Evolutionary conservation across 1,140 invertebrate species (phyloP).

Genomic region (Pseudomyrmex concolor): DNA sequence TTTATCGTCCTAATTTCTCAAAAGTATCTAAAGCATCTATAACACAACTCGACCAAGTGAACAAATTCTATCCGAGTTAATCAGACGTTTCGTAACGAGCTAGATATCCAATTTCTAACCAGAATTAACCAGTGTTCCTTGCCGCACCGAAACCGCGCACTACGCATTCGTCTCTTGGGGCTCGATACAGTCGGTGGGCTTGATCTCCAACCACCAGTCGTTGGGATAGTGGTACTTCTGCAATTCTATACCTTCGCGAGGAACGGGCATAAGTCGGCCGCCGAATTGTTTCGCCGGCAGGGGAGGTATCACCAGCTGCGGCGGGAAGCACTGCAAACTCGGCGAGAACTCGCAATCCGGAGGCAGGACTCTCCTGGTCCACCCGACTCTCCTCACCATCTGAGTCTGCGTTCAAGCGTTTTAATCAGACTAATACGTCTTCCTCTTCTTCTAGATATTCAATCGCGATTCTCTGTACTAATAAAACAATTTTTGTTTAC

Average conservation of each 20-base stretch:
- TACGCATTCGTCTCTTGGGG: constrained; percentile 68
- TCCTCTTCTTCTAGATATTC: background rate
- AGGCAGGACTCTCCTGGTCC: constrained; percentile 86
- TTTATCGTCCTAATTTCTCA: constrained; percentile 5
- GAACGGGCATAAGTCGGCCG: constrained; percentile 84
- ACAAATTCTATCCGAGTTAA: background rate
- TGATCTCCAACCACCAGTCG: constrained; percentile 87
- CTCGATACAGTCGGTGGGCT: constrained; percentile 84
- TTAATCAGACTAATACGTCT: background rate
- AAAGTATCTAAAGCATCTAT: background rate
- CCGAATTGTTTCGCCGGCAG: constrained; percentile 85
- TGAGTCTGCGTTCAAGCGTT: constrained; percentile 74
- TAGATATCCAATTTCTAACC: background rate
- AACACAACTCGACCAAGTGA: constrained; percentile 16
- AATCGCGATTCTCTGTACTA: too few relatives aligned
- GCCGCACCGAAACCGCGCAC: constrained; percentile 12
- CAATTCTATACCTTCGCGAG: constrained; percentile 87
- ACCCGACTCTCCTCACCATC: constrained; percentile 86
- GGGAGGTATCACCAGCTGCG: constrained; percentile 84
- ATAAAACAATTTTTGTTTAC: too few relatives aligned
- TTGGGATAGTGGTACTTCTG: constrained; percentile 88
- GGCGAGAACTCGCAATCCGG: constrained; percentile 86
- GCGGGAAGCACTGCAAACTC: constrained; percentile 87
- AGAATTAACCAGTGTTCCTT: background rate
- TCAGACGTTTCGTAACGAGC: background rate